Evolutionary conservation across 2,113 vertebrate genomes (phyloP).

Genomic region (Vireo altiloquus): DNA sequence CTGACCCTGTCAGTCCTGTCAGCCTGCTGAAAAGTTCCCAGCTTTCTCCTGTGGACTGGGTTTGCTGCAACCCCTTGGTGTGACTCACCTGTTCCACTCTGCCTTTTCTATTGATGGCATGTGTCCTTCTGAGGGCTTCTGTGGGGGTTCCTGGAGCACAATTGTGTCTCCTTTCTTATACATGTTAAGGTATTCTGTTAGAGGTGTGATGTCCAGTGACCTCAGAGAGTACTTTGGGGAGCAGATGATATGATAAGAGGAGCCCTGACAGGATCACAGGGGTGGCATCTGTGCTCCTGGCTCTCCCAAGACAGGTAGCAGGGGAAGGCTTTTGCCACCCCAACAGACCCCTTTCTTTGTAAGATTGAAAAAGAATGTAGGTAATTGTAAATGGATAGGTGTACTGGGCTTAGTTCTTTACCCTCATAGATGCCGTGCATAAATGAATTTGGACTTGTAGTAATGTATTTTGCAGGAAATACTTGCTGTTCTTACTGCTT

Average conservation of each 20-base stretch:
- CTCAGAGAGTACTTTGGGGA: not conserved
- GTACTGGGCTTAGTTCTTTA: not conserved
- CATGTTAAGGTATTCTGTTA: not conserved
- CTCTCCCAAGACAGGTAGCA: not conserved
- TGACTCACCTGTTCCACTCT: not conserved
- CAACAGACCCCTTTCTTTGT: not conserved
- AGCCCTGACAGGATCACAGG: not conserved
- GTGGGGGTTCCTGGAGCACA: not conserved
- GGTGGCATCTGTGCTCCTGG: not conserved
- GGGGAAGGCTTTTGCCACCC: not conserved
- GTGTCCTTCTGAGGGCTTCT: not conserved
- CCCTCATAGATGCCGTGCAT: not conserved
- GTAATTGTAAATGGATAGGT: not conserved
- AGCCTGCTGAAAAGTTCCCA: not conserved
- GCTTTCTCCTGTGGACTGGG: accelerated
- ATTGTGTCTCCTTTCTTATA: not conserved
- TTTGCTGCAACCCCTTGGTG: accelerated
- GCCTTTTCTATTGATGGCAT: not conserved
- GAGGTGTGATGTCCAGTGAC: accelerated
- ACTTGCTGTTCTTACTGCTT: not conserved
- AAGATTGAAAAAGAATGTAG: not conserved
- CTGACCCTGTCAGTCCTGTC: not conserved
- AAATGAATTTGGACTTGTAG: not conserved
- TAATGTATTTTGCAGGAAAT: not conserved
- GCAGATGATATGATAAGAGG: not conserved